These are phyloP conservation scores for Phrynosoma blainvillii DNA, from an alignment of 2,113 vertebrate species.

Conservation along the genomic window DNA sequence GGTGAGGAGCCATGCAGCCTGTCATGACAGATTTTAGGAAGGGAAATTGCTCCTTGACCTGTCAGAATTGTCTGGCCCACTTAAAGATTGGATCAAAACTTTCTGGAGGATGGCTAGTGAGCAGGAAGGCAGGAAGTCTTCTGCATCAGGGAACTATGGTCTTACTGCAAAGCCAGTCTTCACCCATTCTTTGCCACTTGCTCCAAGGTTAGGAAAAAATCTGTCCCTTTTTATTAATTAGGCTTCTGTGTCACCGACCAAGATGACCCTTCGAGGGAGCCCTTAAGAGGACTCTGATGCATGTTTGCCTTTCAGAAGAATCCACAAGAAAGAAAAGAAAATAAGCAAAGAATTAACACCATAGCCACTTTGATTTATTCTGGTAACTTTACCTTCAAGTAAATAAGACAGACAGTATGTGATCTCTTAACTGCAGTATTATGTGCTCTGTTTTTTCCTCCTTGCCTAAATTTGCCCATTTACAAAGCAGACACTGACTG, in stretches of 20 bases:
- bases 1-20: no score
- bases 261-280: not conserved
- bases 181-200: not conserved
- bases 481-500: not conserved
- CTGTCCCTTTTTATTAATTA: not conserved
- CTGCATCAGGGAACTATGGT: not conserved
- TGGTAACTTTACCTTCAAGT: not conserved
- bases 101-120: not conserved
- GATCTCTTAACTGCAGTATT: not conserved
- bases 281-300: not conserved
- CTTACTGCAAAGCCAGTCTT: not conserved
- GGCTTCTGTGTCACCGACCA: not conserved
- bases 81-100: not conserved
- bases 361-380: not conserved
- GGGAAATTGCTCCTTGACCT: no score
- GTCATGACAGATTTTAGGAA: no score
- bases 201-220: not conserved
- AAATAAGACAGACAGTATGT: not conserved
- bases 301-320: not conserved
- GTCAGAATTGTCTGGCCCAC: no score
- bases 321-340: not conserved
- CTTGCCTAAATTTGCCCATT: not conserved
- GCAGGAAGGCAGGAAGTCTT: no score
- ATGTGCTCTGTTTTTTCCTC: not conserved
- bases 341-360: constrained; percentile 12